Base-by-base conservation (phyloP, 2,888 invertebrate genomes). In the Azorinus chamasolen region DNA sequence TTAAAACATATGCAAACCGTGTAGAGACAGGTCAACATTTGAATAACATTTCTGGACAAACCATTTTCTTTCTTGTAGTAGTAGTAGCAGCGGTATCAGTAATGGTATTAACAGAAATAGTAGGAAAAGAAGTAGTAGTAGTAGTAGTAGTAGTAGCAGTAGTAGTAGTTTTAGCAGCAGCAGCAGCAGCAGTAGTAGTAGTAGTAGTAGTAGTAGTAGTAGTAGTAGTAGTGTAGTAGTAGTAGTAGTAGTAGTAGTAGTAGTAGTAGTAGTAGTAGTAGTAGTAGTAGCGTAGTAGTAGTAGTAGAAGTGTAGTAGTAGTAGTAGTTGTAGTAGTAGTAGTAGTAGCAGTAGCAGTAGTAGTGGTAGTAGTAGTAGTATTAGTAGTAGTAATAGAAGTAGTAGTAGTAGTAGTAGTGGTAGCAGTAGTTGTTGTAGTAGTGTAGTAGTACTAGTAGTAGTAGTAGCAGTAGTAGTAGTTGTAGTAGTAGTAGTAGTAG, bases 181-280 rank as follows among this genome's bases (percentile, higher is more conserved):
- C n/a, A n/a, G 41, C 14, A 41, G 41, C 14, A 41, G 41, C 14
- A 41, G 41, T 41, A 41, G 41, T 41, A 41, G 41, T 41, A 41
- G 41, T 41, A 41, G 41, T 41, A 41, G 41, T 41, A 41, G 16
- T n/a, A n/a, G n/a, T n/a, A n/a, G n/a, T n/a, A n/a, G n/a, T n/a
- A n/a, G n/a, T n/a, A n/a, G n/a, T n/a, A n/a, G n/a, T n/a, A n/a
- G n/a, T n/a, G n/a, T n/a, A n/a, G n/a, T n/a, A n/a, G n/a, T n/a
- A n/a, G n/a, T 41, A 12, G 16, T 41, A 41, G 41, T 12, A 41
- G 16, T 41, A 41, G 41, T 41, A 41, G 41, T 41, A 41, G 41
- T 41, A 16, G 41, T 41, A 16, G 41, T 41, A 16, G 41, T n/a
- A n/a, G n/a, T n/a, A n/a, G n/a, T n/a, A n/a, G n/a, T n/a, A n/a